These are phyloP conservation scores for Geococcyx californianus DNA, from an alignment of 2,113 vertebrate species.

Conservation along the genomic window DNA sequence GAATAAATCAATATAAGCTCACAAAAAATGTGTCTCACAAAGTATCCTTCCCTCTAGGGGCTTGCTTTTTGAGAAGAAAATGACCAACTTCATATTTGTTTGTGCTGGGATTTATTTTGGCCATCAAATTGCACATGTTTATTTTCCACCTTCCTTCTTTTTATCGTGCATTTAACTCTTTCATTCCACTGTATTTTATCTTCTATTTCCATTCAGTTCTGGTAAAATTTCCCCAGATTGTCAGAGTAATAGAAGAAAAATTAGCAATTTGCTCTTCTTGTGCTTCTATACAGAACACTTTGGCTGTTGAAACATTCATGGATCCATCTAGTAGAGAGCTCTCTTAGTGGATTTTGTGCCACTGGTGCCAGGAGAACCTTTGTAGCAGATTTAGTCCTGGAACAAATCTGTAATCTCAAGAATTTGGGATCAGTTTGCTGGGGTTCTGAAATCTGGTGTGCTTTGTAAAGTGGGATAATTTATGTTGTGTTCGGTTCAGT, in stretches of 20 bases:
- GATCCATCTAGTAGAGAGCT: neutral
- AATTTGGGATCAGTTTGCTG: neutral
- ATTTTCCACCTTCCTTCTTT: neutral
- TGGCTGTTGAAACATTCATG: conserved; percentile 14
- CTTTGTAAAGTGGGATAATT: neutral
- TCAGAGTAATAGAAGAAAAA: neutral
- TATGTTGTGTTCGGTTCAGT: neutral
- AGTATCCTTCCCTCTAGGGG: neutral
- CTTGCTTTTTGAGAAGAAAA: neutral
- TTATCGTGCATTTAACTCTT: neutral
- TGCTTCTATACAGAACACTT: neutral
- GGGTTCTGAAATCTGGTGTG: neutral
- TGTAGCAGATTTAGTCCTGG: neutral
- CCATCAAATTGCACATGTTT: neutral
- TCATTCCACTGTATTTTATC: neutral
- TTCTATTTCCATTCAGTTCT: neutral
- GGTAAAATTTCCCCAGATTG: neutral
- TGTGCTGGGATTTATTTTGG: neutral
- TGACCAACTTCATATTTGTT: neutral
- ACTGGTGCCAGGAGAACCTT: neutral
- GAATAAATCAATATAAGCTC: neutral
- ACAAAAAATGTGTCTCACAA: neutral
- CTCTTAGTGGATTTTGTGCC: neutral
- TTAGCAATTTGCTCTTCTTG: neutral
- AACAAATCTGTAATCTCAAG: neutral